These are phyloP conservation scores for Sardinella longiceps DNA, from an alignment of 2,797 vertebrate genomes.

Conservation along the genomic window DNA sequence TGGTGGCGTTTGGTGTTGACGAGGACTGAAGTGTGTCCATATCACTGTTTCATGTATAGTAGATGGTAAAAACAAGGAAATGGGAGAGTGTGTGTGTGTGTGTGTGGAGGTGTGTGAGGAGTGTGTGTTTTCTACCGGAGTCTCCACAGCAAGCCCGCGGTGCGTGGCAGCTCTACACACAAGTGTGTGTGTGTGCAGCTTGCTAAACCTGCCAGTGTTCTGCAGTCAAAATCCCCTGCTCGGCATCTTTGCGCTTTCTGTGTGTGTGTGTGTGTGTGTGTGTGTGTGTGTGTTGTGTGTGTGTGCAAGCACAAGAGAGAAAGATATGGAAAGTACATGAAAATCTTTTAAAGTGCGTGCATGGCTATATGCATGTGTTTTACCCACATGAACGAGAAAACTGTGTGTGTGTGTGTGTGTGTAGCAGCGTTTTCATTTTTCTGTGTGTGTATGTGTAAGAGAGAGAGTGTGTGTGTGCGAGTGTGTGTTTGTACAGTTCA, in stretches of 20 bases:
- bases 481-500: conserved; percentile 35
- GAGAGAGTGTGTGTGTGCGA: not conserved
- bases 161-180: not conserved
- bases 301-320: too few species aligned
- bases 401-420: conserved; percentile 16
- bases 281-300: not conserved
- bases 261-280: conserved; percentile 33
- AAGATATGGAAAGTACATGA: too few species aligned
- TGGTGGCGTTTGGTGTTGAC: too few species aligned
- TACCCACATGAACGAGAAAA: not conserved
- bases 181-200: not conserved
- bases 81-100: not conserved
- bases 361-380: conserved; percentile 9
- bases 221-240: not conserved
- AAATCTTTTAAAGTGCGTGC: too few species aligned
- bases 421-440: not conserved
- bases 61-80: not conserved
- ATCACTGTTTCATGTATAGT: conserved; percentile 68
- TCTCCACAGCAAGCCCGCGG: not conserved
- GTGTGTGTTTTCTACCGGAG: too few species aligned
- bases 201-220: not conserved
- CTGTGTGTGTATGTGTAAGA: not conserved
- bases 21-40: not conserved
- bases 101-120: too few species aligned
- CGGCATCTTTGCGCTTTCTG: not conserved